phyloP scores from a whole-genome alignment of 1,140 invertebrate genomes.

The Drosophila malerkotliana region DNA sequence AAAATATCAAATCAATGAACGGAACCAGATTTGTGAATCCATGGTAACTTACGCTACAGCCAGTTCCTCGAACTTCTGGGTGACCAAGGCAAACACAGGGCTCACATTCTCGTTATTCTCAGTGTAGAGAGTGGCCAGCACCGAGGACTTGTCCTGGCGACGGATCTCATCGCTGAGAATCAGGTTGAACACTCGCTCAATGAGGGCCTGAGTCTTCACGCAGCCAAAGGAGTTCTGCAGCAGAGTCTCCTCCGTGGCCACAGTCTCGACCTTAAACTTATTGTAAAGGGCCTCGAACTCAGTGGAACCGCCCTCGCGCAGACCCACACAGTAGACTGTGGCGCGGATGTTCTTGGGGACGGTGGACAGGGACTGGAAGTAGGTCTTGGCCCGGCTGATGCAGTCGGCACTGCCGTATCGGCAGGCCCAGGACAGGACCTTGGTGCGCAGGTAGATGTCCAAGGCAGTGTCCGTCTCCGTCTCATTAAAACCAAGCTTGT shows the following conservation, averaged over 20 bases:
- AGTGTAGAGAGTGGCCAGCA: slow-evolving; percentile 83
- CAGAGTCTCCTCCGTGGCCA: slow-evolving; percentile 85
- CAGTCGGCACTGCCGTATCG: slow-evolving; percentile 84
- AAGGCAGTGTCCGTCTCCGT: slow-evolving; percentile 49
- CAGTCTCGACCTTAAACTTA: slow-evolving; percentile 83
- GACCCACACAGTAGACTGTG: slow-evolving; percentile 86
- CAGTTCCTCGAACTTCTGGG: slow-evolving; percentile 74
- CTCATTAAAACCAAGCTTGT: slow-evolving; percentile 67
- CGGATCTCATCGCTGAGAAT: slow-evolving; percentile 80
- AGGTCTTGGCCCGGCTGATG: slow-evolving; percentile 65
- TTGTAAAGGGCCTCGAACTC: slow-evolving; percentile 86
- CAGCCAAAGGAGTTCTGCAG: slow-evolving; percentile 87
- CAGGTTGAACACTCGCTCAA: slow-evolving; percentile 73
- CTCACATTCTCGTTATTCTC: slow-evolving; percentile 84
- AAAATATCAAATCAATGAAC: slow-evolving; percentile 6
- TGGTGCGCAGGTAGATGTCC: slow-evolving; percentile 80
- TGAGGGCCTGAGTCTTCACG: slow-evolving; percentile 83
- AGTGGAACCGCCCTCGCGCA: slow-evolving; percentile 83
- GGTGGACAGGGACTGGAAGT: slow-evolving; percentile 62
- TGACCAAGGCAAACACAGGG: slow-evolving; percentile 84
- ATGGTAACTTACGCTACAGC: slow-evolving; percentile 83
- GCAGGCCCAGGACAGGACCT: slow-evolving; percentile 85
- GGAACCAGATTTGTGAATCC: not conserved
- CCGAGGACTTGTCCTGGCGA: slow-evolving; percentile 79
- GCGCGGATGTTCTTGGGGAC: slow-evolving; percentile 85